Evolutionary conservation across 2,797 vertebrate species (phyloP), one percentile per base, ranked within the genome.

Genomic region (Lates japonicus): DNA sequence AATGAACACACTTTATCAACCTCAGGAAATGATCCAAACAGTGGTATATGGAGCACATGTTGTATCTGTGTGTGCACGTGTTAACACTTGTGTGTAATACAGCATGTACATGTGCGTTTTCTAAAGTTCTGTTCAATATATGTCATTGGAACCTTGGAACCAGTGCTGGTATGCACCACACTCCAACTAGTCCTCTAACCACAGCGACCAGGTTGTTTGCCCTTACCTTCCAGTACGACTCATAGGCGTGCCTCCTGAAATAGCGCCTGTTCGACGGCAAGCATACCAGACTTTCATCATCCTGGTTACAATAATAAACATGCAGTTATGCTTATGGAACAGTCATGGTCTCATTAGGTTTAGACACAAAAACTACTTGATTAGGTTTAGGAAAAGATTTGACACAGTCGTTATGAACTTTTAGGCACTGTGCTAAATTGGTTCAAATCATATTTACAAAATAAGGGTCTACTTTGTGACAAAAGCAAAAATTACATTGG

Each of bases 1-100:
- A 90, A 90, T 83, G 74, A 86, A 83, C 60, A 39, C 70, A 74
- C 70, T 84, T 79, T 46, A 81, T 92, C 85, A 85, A 90, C 78
- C 74, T 17, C 20, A 72, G 73, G 81, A 88, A 80, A 76, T 73
- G 2, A 76, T 79, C 70, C 74, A 82, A 76, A 83, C 60, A 42
- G 41, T 0, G 6, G 25, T 17, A 46, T n/a, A 22, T 79, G 39
- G 17, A 33, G 46, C 11, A 5, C 71, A 49, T 14, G 46, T 46
- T 35, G 1, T 54, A 67, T 72, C 4, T 68, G 25, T 63, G 1
- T 57, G 39, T 51, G 14, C 17, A 22, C 70, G 19, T 60, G 1
- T 58, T 22, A 37, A n/a, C 13, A 13, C 11, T 29, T 72, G 42
- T 68, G 76, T 49, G 39, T 51, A 25, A 49, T 57, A 31, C 59